Evolutionary conservation across 23 tunicate genomes (phyloP).

Genomic region (Clavelina lepadiformis): DNA sequence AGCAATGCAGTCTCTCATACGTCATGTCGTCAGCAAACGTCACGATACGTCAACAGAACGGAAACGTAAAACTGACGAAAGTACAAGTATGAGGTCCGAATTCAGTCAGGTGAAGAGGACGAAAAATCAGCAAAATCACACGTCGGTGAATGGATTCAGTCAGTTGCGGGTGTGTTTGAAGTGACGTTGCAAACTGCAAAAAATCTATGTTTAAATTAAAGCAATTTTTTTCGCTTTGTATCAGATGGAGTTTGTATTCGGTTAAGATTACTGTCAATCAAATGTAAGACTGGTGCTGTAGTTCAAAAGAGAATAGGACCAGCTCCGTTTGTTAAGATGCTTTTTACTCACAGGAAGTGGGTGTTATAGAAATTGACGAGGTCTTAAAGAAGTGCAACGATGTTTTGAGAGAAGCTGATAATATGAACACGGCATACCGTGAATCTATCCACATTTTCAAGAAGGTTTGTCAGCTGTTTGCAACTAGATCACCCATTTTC

Average conservation of each 20-base stretch:
- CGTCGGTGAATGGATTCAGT: too few species aligned
- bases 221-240: too few species aligned
- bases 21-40: slow-evolving; percentile 43
- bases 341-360: slow-evolving; percentile 43
- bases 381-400: slow-evolving; percentile 41
- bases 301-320: too few species aligned
- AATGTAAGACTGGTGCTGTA: too few species aligned
- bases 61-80: slow-evolving; percentile 39
- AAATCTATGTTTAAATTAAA: too few species aligned
- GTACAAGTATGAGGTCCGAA: slow-evolving; percentile 19
- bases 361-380: slow-evolving; percentile 76
- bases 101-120: slow-evolving; percentile 3
- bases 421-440: slow-evolving; percentile 32
- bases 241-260: too few species aligned
- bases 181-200: too few species aligned
- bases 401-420: slow-evolving; percentile 38
- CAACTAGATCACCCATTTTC: too few species aligned
- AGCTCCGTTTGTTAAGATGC: too few species aligned
- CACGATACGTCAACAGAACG: neutral
- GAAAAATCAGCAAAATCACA: too few species aligned
- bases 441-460: slow-evolving; percentile 62
- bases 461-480: slow-evolving; percentile 16
- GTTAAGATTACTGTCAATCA: too few species aligned
- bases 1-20: slow-evolving; percentile 67
- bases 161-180: too few species aligned